Percentiles rank a stretch among this genome's conserved stretches.
Conservation (phyloP, 2,888 invertebrate species). For the Synergus japonicus region DNA sequence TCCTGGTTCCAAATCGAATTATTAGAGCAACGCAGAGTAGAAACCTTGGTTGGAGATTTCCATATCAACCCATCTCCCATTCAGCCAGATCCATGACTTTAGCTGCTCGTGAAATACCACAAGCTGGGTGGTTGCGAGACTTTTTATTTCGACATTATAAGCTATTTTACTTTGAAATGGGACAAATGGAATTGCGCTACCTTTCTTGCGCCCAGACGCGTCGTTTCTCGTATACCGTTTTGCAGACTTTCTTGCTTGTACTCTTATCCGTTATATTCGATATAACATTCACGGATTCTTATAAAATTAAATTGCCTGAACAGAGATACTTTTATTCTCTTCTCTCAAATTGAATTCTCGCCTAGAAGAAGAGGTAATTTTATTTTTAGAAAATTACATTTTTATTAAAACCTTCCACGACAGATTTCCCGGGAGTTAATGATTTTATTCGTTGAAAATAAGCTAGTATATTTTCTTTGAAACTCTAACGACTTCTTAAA, state of each 20-base stretch:
- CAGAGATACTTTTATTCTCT: not conserved
- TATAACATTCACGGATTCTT: slow-evolving; percentile 24
- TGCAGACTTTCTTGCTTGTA: slow-evolving; percentile 42
- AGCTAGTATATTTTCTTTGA: too few species aligned
- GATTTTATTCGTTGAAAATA: not conserved
- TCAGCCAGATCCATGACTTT: slow-evolving; percentile 58
- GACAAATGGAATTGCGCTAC: slow-evolving; percentile 68
- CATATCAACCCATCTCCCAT: slow-evolving; percentile 61
- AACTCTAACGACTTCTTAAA: too few species aligned
- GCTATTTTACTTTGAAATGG: slow-evolving; percentile 70
- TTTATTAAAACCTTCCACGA: not conserved
- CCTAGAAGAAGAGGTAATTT: not conserved
- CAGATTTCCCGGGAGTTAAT: not conserved
- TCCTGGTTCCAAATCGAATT: slow-evolving; percentile 54
- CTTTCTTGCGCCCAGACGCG: slow-evolving; percentile 44
- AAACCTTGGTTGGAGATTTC: slow-evolving; percentile 58
- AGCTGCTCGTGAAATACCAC: slow-evolving; percentile 58
- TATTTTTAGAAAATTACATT: not conserved
- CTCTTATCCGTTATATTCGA: slow-evolving; percentile 21
- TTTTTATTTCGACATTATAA: slow-evolving; percentile 71
- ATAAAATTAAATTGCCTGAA: slow-evolving; percentile 24
- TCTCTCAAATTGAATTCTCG: not conserved
- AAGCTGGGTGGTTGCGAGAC: slow-evolving; percentile 56
- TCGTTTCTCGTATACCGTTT: slow-evolving; percentile 24
- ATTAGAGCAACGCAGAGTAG: slow-evolving; percentile 44